Base-by-base conservation (phyloP, 1,140 invertebrate genomes). In the Palaemon carinicauda region DNA sequence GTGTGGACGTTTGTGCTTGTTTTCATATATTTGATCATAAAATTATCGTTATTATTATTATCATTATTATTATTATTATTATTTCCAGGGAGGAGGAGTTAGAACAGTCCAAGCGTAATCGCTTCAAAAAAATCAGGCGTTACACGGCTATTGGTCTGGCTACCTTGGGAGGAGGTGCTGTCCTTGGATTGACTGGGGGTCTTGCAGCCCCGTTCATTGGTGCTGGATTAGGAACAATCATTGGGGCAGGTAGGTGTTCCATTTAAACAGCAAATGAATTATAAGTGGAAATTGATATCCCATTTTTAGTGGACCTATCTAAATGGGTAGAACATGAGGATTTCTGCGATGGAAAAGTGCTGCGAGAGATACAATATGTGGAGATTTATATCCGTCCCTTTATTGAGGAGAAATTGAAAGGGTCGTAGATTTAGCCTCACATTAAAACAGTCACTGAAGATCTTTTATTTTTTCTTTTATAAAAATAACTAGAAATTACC, bases 131-230 rank as follows among this genome's bases (percentile, higher is more conserved):
- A 90, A 92, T 93, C 0, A 95, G 95, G 90, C 91, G 94, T 33
- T 94, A 93, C 90, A 93, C 94, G 69, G 90, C 94, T 75, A 94
- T 95, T 87, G 94, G 94, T 50, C 90, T 95, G 33, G 94, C 94
- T 19, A 94, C 94, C 19, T 88, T 95, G 31, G 94, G 94, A 33
- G 94, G 94, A 41, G 94, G 94, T 60, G 93, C 94, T 41, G 90
- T 95, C 52, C 92, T 95, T 78, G 94, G 94, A 91, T 91, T 95
- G 52, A 95, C 94, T 15, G 94, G 94, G 74, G 95, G 95, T 24
- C 91, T 95, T 24, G 94, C 94, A 31, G 94, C 94, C 24, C 94
- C 94, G 31, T 91, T 95, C 19, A 94, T 95, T 79, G 94, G 94
- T 51, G 93, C 93, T 53, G 94, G 94, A n/a, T 92, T 94, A 15